A percentile compares a stretch with the other conserved stretches of the same genome.
Evolutionary conservation across 2,113 vertebrate genomes (phyloP).

Genomic region (Hippocampus zosterae): DNA sequence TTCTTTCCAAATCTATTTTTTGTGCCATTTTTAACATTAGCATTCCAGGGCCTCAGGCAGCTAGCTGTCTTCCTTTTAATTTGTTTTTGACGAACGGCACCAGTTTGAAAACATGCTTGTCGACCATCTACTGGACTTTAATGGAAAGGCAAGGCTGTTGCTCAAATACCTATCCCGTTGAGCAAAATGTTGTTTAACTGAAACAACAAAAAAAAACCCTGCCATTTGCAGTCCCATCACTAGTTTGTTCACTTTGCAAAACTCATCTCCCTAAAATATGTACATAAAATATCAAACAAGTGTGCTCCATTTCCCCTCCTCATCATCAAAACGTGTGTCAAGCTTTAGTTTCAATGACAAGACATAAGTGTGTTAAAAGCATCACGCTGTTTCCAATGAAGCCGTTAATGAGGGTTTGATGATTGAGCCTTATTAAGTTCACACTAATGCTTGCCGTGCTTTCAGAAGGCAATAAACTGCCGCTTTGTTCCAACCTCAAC

Average conservation of each 20-base stretch:
- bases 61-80: background rate
- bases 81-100: background rate
- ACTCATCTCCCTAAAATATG: background rate
- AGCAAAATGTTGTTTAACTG: too few relatives aligned
- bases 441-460: slow-evolving; percentile 3
- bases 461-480: slow-evolving; percentile 8
- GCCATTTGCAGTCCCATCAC: too few relatives aligned
- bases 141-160: background rate
- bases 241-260: background rate
- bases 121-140: background rate
- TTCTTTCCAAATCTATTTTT: too few relatives aligned
- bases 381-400: slow-evolving; percentile 10
- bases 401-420: slow-evolving; percentile 1
- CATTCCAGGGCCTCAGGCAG: background rate
- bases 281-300: background rate
- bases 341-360: slow-evolving; percentile 6
- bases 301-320: background rate
- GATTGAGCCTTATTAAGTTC: slow-evolving; percentile 7
- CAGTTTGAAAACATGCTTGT: background rate
- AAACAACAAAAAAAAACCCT: too few relatives aligned
- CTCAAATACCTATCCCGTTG: too few relatives aligned
- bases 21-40: too few relatives aligned
- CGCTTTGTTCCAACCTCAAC: slow-evolving; percentile 16
- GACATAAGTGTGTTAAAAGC: slow-evolving; percentile 12
- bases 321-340: background rate